Evolutionary conservation across 1,140 invertebrate genomes (phyloP), one percentile per base, ranked within the genome.

Genomic region (Amyelois transitella): DNA sequence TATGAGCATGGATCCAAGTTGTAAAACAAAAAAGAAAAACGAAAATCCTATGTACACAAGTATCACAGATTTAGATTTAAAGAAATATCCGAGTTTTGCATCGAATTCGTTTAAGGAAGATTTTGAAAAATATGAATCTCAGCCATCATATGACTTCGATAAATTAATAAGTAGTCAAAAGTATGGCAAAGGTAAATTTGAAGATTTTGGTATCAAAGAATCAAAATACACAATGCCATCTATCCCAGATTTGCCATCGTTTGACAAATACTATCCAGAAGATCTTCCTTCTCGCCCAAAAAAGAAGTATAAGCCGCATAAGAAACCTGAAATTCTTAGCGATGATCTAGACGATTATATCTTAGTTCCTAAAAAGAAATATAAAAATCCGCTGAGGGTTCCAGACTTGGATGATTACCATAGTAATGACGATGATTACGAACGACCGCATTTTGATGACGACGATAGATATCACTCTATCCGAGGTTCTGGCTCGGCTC

Each of bases 311-410:
- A 85, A 74, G 17, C 81, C 77, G 6, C 58, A 71, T 25, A 87
- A 80, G 44, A 68, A 65, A 18, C 68, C 70, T 18, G 75, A 82
- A 51, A 50, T 51, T n/a, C 68, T 60, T 18, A 60, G 43, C 38
- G 80, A 83, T 21, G 70, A 86, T 49, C 53, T 78, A 22, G 78
- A 79, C 59, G 82, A 87, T 55, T 84, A 83, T 55, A 65, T 82
- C 55, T 64, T 84, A 47, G 81, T 84, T 14, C 84, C 81, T 18
- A 87, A 87, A 53, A 85, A 76, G 60, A 87, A 87, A 58, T 61
- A 67, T 21, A 87, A 80, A 51, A 80, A 74, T 54, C 81, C 80
- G 1, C 62, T 58, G 6, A 78, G 73, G 48, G 44, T 62, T 18
- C 68, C 64, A 28, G 73, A 77, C 4, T 25, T 44, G 6, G 81